Evolutionary conservation across 2,888 invertebrate species (phyloP), one percentile per base, ranked within the genome.

Genomic region (Eilema depressum): DNA sequence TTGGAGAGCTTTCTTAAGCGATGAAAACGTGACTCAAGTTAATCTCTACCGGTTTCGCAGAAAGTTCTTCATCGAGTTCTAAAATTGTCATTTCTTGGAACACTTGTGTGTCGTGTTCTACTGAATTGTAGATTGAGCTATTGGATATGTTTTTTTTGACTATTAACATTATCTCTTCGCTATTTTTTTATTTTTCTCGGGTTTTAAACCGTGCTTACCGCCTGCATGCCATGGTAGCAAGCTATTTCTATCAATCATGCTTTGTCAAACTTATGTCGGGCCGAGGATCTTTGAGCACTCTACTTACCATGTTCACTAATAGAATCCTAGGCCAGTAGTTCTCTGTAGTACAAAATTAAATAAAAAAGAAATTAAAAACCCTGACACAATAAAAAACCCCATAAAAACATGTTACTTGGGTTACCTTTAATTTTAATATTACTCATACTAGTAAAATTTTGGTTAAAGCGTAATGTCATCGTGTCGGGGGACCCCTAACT

Each of bases 11-110:
- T 71, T 73, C 68, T 71, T 68, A 61, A 28, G n/a, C 30, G 59
- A 33, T 33, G 37, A 69, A 41, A 66, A 47, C 66, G 66, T 77
- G 70, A 75, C 69, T 71, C 63, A 60, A 57, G 60, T 69, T 71
- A 61, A n/a, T 65, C 23, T 59, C 64, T 56, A 53, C 30, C 7
- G 41, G 30, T 53, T 57, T 57, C 70, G 69, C 66, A 63, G 63
- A 53, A 53, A 66, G 62, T 37, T n/a, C 25, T 25, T 25, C 37
- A 25, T n/a, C 61, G 68, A 11, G 26, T 64, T 25, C 23, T 69
- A 70, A 67, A 76, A 70, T 70, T 69, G 53, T 70, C 66, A 63
- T 63, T 71, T 75, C 75, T n/a, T 70, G 59, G 57, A 65, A 61
- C 30, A 30, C 62, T 7, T 53, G 1, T 61, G 47, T 65, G 60